phyloP scores from a whole-genome alignment of 2,888 invertebrate species.

The Scaptomyza tumidula region DNA sequence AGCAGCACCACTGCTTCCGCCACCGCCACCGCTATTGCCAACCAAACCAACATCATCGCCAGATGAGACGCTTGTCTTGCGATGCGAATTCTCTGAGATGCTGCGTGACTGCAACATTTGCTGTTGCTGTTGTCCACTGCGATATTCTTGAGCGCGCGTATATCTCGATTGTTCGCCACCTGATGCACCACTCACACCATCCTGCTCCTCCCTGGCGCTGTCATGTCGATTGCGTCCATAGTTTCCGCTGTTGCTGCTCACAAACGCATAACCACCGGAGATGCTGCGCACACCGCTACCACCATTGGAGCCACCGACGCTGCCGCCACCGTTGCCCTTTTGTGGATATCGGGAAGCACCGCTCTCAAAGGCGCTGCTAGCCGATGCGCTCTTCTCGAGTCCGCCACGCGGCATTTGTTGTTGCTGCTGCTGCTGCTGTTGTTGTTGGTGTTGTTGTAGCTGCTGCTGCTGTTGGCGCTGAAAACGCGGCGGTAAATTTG shows the following conservation, averaged over 20 bases:
- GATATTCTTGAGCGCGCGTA: constrained; percentile 58
- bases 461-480: constrained; percentile 88
- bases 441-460: constrained; percentile 80
- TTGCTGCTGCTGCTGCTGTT: constrained; percentile 49
- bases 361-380: constrained; percentile 72
- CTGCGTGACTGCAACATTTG: constrained; percentile 82
- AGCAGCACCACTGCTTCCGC: constrained; percentile 20
- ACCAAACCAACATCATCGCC: constrained; percentile 74
- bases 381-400: constrained; percentile 76
- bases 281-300: constrained; percentile 62
- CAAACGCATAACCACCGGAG: constrained; percentile 53
- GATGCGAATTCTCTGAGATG: constrained; percentile 85
- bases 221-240: constrained; percentile 67
- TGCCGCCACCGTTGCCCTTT: constrained; percentile 53
- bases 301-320: constrained; percentile 24
- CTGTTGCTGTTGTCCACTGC: constrained; percentile 51
- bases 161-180: constrained; percentile 54
- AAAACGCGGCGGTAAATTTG: constrained; percentile 93
- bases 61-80: constrained; percentile 84
- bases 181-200: constrained; percentile 30
- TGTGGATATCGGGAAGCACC: constrained; percentile 70
- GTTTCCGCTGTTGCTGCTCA: constrained; percentile 33
- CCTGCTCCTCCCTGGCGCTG: constrained; percentile 62
- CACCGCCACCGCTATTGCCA: constrained; percentile 31
- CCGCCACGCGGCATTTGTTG: constrained; percentile 79